phyloP scores from a whole-genome alignment of 1,140 invertebrate species.

The Drosophila paulistorum region DNA sequence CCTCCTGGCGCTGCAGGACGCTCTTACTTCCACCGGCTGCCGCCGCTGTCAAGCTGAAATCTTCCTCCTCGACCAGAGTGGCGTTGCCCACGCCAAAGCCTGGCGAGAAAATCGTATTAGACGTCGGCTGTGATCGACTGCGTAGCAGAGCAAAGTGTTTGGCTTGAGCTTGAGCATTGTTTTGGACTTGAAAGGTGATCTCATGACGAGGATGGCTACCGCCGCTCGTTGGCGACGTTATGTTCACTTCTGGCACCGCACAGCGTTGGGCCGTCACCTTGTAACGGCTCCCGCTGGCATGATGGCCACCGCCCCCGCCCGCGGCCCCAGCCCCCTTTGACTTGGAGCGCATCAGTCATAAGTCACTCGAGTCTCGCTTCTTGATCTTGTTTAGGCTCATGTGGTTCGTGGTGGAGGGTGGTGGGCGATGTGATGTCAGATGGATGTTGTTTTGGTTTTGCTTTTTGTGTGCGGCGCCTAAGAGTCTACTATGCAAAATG shows the following conservation, averaged over 20 bases:
- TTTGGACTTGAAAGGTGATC: slow-evolving; percentile 27
- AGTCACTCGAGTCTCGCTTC: slow-evolving; percentile 81
- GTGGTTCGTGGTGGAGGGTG: slow-evolving; percentile 65
- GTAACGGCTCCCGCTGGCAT: slow-evolving; percentile 75
- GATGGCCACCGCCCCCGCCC: slow-evolving; percentile 61
- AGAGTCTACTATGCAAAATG: slow-evolving; percentile 73
- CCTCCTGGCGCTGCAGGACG: slow-evolving; percentile 69
- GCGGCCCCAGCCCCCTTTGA: slow-evolving; percentile 61
- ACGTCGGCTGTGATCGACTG: slow-evolving; percentile 72
- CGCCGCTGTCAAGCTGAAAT: slow-evolving; percentile 74
- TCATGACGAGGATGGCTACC: slow-evolving; percentile 36
- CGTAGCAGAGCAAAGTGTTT: slow-evolving; percentile 72
- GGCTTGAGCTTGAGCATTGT: slow-evolving; percentile 56
- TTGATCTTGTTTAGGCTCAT: slow-evolving; percentile 82
- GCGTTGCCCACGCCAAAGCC: slow-evolving; percentile 63
- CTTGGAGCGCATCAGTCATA: slow-evolving; percentile 82
- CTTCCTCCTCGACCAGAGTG: slow-evolving; percentile 80
- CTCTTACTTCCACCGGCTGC: slow-evolving; percentile 54
- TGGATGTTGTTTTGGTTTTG: slow-evolving; percentile 19
- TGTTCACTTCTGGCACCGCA: slow-evolving; percentile 76
- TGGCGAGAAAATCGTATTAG: slow-evolving; percentile 82
- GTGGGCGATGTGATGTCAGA: slow-evolving; percentile 43
- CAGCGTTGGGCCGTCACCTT: slow-evolving; percentile 80
- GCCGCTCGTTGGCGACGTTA: slow-evolving; percentile 76
- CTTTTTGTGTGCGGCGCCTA: slow-evolving; percentile 67